phyloP scores from a whole-genome alignment of 2,888 invertebrate species.

The Dicycla oo region DNA sequence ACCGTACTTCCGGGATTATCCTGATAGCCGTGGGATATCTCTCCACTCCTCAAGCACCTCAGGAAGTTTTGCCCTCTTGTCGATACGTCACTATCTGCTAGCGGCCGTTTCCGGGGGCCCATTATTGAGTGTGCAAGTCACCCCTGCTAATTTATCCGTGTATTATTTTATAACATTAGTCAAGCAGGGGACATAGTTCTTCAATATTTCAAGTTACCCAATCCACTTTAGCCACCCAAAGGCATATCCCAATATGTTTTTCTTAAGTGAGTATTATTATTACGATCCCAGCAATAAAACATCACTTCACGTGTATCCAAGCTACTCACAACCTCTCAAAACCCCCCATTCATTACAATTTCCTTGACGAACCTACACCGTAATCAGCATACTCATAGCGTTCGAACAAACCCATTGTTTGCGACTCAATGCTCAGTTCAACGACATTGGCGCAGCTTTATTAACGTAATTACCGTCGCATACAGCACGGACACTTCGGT shows the following conservation, averaged over 20 bases:
- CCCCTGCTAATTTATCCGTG: too few species aligned
- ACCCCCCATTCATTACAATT: conserved; percentile 33
- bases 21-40: too few species aligned
- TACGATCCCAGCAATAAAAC: neutral
- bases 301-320: conserved; percentile 3
- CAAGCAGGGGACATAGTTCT: too few species aligned
- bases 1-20: too few species aligned
- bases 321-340: conserved; percentile 19
- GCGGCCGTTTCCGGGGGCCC: too few species aligned
- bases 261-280: neutral
- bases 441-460: conserved; percentile 61
- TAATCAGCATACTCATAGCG: conserved; percentile 48
- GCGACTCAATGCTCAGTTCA: conserved; percentile 60
- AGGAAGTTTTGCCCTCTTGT: too few species aligned
- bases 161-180: too few species aligned
- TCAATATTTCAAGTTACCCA: neutral
- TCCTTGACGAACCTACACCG: conserved; percentile 32
- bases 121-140: too few species aligned
- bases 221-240: too few species aligned
- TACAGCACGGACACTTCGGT: conserved; percentile 53
- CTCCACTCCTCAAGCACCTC: too few species aligned
- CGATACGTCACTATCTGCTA: too few species aligned
- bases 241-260: too few species aligned
- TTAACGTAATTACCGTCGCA: conserved; percentile 62
- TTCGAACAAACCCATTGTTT: conserved; percentile 52